phyloP scores from a whole-genome alignment of 2,888 invertebrate species.

The Rhamnusium bicolor region DNA sequence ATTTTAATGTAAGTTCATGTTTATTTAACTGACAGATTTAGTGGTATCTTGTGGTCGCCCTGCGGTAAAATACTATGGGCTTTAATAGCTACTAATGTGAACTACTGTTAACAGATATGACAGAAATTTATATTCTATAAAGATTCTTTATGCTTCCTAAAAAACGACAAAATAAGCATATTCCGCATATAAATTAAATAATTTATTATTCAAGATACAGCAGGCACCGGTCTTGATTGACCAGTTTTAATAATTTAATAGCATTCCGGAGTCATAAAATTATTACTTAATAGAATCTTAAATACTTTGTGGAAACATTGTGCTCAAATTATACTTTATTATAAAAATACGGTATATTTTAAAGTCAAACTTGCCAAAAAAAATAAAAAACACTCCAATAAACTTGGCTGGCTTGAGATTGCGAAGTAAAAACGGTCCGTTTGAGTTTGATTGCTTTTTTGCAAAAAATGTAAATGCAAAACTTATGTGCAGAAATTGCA shows the following conservation, averaged over 20 bases:
- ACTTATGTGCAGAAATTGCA: conserved; percentile 12
- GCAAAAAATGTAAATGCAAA: background rate
- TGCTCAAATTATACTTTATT: too few relatives aligned
- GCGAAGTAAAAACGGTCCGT: background rate
- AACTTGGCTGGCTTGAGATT: background rate
- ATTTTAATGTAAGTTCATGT: background rate
- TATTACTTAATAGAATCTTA: too few relatives aligned
- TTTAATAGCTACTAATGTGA: background rate
- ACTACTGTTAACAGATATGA: background rate
- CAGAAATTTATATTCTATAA: too few relatives aligned
- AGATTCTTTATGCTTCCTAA: background rate
- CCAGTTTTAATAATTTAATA: background rate
- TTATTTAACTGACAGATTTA: background rate
- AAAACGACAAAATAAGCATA: background rate
- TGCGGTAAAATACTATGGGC: too few relatives aligned
- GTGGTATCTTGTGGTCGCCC: background rate
- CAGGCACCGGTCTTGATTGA: too few relatives aligned
- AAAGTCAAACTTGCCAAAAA: background rate
- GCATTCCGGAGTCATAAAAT: background rate
- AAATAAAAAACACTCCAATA: background rate
- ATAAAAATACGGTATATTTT: too few relatives aligned
- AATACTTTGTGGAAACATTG: too few relatives aligned
- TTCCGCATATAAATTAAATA: background rate
- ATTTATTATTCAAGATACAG: background rate
- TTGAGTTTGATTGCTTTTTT: background rate